phyloP scores from a whole-genome alignment of 1,140 invertebrate species.

The Diuraphis noxia region DNA sequence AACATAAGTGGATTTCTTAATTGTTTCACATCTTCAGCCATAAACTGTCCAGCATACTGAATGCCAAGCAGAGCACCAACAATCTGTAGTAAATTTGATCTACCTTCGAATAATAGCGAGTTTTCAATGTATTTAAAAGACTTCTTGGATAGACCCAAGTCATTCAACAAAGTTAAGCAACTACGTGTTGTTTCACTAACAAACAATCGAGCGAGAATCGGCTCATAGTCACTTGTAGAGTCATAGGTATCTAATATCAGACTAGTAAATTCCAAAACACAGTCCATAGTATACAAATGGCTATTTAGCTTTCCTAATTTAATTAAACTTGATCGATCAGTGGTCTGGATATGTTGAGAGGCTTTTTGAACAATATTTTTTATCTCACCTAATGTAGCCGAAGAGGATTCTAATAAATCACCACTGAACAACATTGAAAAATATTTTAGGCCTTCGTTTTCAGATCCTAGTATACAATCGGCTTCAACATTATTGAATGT shows the following conservation, averaged over 20 bases:
- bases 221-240: conserved; percentile 15
- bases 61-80: conserved; percentile 40
- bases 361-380: neutral
- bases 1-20: conserved; percentile 50
- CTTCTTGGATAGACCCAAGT: neutral
- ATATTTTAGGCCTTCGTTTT: conserved; percentile 14
- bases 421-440: neutral
- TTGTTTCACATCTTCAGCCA: conserved; percentile 33
- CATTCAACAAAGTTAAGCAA: conserved; percentile 25
- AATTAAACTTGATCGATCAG: neutral
- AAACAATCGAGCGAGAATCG: conserved; percentile 29
- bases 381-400: conserved; percentile 35
- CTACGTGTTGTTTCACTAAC: neutral
- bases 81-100: neutral
- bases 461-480: conserved; percentile 21
- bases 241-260: neutral
- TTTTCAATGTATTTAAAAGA: conserved; percentile 10
- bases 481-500: conserved; percentile 19
- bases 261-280: conserved; percentile 33
- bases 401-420: conserved; percentile 30
- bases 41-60: conserved; percentile 38
- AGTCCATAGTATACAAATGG: conserved; percentile 29
- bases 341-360: neutral
- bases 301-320: conserved; percentile 34
- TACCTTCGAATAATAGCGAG: conserved; percentile 34